phyloP scores from a whole-genome alignment of 2,113 vertebrate species.

The Tetrao urogallus region DNA sequence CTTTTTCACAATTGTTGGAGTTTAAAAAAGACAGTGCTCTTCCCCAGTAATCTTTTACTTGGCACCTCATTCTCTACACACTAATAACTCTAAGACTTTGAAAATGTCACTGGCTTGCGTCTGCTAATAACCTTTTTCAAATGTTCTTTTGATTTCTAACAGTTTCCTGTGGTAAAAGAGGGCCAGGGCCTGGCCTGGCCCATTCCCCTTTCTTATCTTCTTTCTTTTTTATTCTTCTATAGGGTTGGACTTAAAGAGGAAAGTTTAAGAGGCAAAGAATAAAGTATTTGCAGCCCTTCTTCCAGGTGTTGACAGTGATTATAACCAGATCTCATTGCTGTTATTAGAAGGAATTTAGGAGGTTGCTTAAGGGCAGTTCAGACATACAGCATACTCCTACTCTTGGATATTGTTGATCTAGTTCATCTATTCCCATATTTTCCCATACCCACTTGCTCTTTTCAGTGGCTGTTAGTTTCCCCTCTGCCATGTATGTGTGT shows the following conservation, averaged over 20 bases:
- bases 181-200: background rate
- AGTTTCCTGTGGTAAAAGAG: background rate
- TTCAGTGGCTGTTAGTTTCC: background rate
- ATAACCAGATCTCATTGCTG: background rate
- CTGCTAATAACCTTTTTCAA: slow-evolving; percentile 1
- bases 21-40: background rate
- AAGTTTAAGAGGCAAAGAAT: background rate
- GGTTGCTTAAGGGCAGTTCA: background rate
- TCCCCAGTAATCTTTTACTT: background rate
- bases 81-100: background rate
- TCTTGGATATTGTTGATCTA: background rate
- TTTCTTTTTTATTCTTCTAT: background rate
- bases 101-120: background rate
- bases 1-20: background rate
- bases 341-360: background rate
- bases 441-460: background rate
- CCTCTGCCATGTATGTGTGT: background rate
- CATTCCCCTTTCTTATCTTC: background rate
- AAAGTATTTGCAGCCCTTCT: background rate
- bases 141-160: background rate
- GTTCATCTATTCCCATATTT: background rate
- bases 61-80: background rate
- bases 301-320: background rate
- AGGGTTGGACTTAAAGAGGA: background rate
- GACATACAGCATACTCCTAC: background rate